Conservation (phyloP, 2,888 invertebrate species). For the Linyphia triangularis region DNA sequence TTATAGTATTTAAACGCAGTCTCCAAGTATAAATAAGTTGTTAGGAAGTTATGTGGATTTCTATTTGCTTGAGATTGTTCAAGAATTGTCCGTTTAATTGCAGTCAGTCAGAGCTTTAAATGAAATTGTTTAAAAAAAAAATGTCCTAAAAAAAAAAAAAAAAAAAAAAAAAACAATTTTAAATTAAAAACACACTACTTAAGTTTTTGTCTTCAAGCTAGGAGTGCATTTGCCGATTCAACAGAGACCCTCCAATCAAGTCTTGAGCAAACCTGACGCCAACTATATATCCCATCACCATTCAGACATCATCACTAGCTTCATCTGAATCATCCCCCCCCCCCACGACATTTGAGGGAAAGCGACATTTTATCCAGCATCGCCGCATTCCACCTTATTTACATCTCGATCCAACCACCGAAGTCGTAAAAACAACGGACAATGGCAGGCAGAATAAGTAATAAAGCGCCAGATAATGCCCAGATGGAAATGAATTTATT, state of each 20-base stretch:
- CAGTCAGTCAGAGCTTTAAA: no score
- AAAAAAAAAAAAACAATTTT: no score
- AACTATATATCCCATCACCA: background rate
- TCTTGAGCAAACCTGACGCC: background rate
- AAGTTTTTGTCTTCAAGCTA: no score
- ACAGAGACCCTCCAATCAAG: background rate
- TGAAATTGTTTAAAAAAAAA: no score
- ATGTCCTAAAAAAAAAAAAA: no score
- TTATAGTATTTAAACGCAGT: no score
- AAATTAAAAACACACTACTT: no score
- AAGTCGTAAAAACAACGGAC: slow-evolving; percentile 31
- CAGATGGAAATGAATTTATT: slow-evolving; percentile 70
- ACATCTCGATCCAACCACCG: background rate
- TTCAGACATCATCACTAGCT: background rate
- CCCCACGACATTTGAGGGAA: background rate
- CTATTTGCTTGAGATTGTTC: no score
- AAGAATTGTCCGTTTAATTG: no score
- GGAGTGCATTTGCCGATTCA: background rate
- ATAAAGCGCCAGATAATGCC: slow-evolving; percentile 58
- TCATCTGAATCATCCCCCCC: background rate
- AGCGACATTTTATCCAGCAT: slow-evolving; percentile 41
- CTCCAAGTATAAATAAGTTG: no score
- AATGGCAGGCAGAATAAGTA: slow-evolving; percentile 32
- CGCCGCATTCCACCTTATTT: slow-evolving; percentile 22
- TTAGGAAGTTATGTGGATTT: no score